Evolutionary conservation across 1,140 invertebrate species (phyloP).

Genomic region (Dryas iulia): DNA sequence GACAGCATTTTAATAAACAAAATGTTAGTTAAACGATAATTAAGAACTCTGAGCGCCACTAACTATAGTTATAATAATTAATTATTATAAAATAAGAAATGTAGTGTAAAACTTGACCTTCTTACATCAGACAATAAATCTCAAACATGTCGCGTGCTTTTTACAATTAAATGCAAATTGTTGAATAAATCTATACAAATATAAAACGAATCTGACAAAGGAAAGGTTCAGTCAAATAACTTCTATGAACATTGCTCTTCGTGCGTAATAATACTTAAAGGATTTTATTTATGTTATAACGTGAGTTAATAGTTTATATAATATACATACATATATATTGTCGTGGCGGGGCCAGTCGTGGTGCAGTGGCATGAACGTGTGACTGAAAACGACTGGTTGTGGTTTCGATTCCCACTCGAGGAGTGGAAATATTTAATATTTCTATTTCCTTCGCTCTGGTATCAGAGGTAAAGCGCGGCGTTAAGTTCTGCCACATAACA

Average conservation of each 20-base stretch:
- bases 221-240: not conserved
- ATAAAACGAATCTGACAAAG: conserved; percentile 4
- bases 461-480: no score
- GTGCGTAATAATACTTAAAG: not conserved
- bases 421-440: no score
- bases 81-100: no score
- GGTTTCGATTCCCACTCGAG: no score
- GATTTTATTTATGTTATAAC: not conserved
- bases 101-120: not conserved
- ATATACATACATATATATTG: no score
- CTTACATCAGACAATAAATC: not conserved
- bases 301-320: not conserved
- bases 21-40: not conserved
- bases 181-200: conserved; percentile 16
- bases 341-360: no score
- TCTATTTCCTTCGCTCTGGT: no score
- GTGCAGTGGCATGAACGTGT: no score
- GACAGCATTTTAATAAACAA: not conserved
- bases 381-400: no score
- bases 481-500: no score
- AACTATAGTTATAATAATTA: no score
- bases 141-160: conserved; percentile 16
- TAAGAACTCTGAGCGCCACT: not conserved
- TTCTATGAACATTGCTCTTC: not conserved
- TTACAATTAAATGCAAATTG: conserved; percentile 17